Evolutionary conservation across 2,113 vertebrate genomes (phyloP).

Genomic region (Rhabdornis inornatus): DNA sequence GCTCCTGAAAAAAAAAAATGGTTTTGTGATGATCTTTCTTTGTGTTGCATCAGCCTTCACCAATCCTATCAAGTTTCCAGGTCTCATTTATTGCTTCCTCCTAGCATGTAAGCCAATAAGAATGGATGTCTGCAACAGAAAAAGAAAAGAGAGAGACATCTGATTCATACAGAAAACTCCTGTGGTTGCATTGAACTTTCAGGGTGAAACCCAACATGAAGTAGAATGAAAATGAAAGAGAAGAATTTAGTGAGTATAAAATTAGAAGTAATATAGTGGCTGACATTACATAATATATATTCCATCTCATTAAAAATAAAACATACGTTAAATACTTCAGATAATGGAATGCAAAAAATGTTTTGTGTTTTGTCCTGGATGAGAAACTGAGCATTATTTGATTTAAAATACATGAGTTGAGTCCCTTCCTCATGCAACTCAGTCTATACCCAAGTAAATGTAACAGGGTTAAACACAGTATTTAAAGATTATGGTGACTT

Average conservation of each 20-base stretch:
- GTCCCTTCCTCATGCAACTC: background rate
- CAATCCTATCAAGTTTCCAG: background rate
- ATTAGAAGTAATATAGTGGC: background rate
- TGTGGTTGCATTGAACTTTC: constrained; percentile 32
- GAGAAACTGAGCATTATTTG: background rate
- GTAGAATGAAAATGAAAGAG: background rate
- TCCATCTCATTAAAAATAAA: background rate
- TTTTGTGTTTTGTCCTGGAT: background rate
- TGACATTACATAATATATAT: background rate
- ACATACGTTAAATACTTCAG: background rate
- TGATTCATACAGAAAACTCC: background rate
- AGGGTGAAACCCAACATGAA: background rate
- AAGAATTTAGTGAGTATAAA: background rate
- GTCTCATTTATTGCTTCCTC: constrained; percentile 6
- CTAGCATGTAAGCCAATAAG: background rate
- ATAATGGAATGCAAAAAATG: background rate
- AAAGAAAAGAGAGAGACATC: background rate
- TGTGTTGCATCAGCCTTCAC: background rate
- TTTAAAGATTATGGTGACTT: background rate
- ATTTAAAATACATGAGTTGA: background rate
- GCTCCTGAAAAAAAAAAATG: background rate
- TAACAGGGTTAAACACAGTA: background rate
- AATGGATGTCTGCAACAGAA: background rate
- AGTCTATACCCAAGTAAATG: background rate
- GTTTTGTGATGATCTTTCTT: background rate